phyloP scores from a whole-genome alignment of 1,140 invertebrate species.

The Heliothis subflexa region DNA sequence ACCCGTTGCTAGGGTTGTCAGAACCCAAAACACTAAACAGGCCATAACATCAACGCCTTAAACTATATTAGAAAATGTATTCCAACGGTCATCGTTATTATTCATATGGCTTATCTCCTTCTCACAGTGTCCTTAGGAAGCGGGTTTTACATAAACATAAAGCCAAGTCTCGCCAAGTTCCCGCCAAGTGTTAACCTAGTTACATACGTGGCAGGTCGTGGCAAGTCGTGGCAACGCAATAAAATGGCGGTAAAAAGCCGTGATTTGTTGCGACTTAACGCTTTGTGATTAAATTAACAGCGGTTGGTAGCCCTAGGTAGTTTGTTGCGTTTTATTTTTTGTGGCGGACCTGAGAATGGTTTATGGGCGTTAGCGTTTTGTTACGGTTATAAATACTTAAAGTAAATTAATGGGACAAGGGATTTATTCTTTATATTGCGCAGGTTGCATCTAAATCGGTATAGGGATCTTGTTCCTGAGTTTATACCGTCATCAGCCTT shows the following conservation, averaged over 20 bases:
- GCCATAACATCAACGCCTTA: slow-evolving; percentile 10
- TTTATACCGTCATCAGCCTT: no score
- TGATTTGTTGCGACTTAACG: slow-evolving; percentile 33
- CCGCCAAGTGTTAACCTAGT: slow-evolving; percentile 27
- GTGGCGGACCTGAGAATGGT: not conserved
- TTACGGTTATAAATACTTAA: no score
- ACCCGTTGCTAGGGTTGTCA: slow-evolving; percentile 11
- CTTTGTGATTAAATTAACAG: slow-evolving; percentile 24
- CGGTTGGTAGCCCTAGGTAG: not conserved
- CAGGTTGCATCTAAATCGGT: no score
- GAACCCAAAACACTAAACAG: not conserved
- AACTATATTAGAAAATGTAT: slow-evolving; percentile 34
- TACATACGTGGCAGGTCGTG: slow-evolving; percentile 11
- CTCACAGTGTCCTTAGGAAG: slow-evolving; percentile 29
- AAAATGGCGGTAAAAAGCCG: slow-evolving; percentile 12
- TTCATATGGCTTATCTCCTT: slow-evolving; percentile 31
- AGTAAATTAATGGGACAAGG: no score
- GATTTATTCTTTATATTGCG: no score
- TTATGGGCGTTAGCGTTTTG: not conserved
- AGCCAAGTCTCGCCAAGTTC: not conserved
- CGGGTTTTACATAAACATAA: slow-evolving; percentile 31
- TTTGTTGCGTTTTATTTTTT: slow-evolving; percentile 6
- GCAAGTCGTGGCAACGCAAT: slow-evolving; percentile 7
- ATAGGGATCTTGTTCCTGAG: no score
- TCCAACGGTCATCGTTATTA: slow-evolving; percentile 35